Evolutionary conservation across 1,140 invertebrate species (phyloP), one percentile per base, ranked within the genome.

Genomic region (Nephotettix cincticeps): DNA sequence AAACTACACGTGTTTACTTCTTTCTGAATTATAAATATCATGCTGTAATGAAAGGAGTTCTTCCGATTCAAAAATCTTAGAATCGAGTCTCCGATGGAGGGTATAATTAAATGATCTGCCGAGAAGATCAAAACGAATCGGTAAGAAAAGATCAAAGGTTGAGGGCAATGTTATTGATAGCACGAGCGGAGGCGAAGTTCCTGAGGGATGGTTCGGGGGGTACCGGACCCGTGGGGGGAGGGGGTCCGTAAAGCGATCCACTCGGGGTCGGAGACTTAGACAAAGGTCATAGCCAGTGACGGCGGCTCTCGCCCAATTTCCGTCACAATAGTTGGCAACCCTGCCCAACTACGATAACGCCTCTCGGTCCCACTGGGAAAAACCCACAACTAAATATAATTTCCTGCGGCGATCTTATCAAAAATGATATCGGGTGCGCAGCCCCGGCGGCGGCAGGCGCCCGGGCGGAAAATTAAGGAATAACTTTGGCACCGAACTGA

Each of bases 81-180:
- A 36, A 36, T 14, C 32, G 4, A 36, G 32, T 36, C 32, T 36
- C 14, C 32, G 32, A 36, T 36, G 32, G 32, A 36, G 27, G 11
- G 56, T 61, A 61, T 27, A 61, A 61, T 61, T 61, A 61, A 61
- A 61, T 61, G 56, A 61, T 61, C 56, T 61, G 56, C 56, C 27
- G 56, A 29, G 56, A 61, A 61, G 56, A 61, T 61, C 56, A 61
- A 61, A 28, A 25, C 56, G 56, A 61, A 13, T 61, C 56, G 13
- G 56, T 13, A 61, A 61, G 56, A 61, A 61, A 61, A 61, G 56
- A 61, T 61, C 56, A 61, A 61, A 61, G 56, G 23, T 21, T 6
- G 56, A n/a, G n/a, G 56, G 56, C 23, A 61, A 61, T 61, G 13
- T 61, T 61, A 61, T 61, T 61, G 56, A 61, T 61, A 29, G 56